A percentile compares a stretch with the other conserved stretches of the same genome.
phyloP scores from a whole-genome alignment of 2,797 vertebrate species.

The Poeciliopsis infans region DNA sequence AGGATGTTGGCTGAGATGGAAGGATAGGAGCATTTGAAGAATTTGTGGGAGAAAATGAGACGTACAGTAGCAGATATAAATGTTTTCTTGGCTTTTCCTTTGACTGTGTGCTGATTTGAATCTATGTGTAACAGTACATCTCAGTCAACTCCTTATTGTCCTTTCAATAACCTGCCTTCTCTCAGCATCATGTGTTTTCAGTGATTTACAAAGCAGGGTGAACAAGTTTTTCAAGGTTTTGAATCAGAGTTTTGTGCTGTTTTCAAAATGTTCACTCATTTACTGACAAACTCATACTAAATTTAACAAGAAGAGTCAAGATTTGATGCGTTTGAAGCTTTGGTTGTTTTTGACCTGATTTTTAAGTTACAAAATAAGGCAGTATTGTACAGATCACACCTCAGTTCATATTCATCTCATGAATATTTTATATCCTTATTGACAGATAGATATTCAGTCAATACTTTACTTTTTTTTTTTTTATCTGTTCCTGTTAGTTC shows the following conservation, averaged over 20 bases:
- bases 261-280: constrained; percentile 5
- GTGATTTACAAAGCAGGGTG: not conserved
- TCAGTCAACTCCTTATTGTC: constrained; percentile 6
- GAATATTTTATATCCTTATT: not conserved
- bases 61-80: constrained; percentile 32
- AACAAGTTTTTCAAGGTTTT: not conserved
- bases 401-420: not conserved
- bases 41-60: constrained; percentile 30
- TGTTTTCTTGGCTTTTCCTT: constrained; percentile 16
- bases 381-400: not conserved
- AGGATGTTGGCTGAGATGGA: constrained; percentile 28
- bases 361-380: not conserved
- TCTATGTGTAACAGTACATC: constrained; percentile 7
- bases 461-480: not conserved
- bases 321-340: not conserved
- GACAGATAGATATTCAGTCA: not conserved
- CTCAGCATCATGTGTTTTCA: not conserved
- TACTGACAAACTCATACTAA: not conserved
- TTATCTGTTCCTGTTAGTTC: not conserved
- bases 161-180: not conserved
- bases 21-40: constrained; percentile 46
- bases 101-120: constrained; percentile 16
- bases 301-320: not conserved
- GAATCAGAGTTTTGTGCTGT: not conserved
- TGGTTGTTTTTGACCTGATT: not conserved